Evolutionary conservation across 2,113 vertebrate species (phyloP).

Genomic region (Sula dactylatra): DNA sequence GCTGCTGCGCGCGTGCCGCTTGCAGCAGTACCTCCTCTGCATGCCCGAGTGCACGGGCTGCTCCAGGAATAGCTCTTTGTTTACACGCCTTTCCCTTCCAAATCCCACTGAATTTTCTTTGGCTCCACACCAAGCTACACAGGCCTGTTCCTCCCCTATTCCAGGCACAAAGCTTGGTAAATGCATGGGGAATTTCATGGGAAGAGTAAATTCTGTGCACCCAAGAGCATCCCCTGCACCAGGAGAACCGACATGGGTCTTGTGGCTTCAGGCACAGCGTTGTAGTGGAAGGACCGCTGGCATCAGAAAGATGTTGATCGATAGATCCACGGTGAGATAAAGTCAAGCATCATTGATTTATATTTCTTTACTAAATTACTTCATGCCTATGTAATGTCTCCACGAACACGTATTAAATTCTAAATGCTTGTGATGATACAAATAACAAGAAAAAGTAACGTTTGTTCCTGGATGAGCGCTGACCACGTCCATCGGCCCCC

Average conservation of each 20-base stretch:
- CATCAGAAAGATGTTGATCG: background rate
- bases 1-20: background rate
- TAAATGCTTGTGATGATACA: background rate
- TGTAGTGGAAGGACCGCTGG: background rate
- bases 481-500: background rate
- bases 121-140: background rate
- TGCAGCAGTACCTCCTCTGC: background rate
- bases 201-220: background rate
- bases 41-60: background rate
- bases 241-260: background rate
- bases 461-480: background rate
- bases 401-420: rapidly evolving
- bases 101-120: background rate
- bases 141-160: background rate
- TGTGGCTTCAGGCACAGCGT: rapidly evolving
- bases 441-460: background rate
- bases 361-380: background rate
- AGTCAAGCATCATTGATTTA: background rate
- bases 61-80: conserved; percentile 25
- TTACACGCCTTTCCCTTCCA: background rate
- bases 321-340: background rate
- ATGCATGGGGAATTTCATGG: background rate
- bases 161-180: background rate
- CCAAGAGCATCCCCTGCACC: background rate
- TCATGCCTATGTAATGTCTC: background rate